phyloP scores from a whole-genome alignment of 1,140 invertebrate species.

The Phenacoccus solenopsis region DNA sequence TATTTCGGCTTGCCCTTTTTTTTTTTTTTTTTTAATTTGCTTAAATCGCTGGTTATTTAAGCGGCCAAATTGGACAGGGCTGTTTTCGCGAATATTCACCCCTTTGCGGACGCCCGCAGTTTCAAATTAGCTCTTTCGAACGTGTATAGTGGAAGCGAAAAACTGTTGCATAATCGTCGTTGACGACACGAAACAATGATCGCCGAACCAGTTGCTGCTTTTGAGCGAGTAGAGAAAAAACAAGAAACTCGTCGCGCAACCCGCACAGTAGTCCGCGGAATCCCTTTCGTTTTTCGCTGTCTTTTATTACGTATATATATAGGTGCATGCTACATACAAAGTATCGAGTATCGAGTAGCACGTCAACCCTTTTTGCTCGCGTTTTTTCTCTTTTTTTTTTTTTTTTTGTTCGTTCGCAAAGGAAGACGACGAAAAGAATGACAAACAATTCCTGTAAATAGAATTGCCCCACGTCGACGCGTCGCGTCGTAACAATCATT shows the following conservation, averaged over 20 bases:
- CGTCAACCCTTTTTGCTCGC: neutral
- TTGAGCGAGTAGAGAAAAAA: neutral
- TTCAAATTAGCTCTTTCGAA: neutral
- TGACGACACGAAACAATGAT: too few relatives aligned
- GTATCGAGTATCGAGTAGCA: neutral
- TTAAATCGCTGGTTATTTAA: too few relatives aligned
- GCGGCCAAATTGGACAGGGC: too few relatives aligned
- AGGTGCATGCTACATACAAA: too few relatives aligned
- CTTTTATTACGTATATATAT: too few relatives aligned
- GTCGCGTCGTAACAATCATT: neutral
- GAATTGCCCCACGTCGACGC: neutral
- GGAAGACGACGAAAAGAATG: too few relatives aligned
- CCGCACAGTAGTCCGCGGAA: neutral
- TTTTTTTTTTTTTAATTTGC: too few relatives aligned
- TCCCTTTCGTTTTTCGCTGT: neutral
- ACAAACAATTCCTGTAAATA: neutral
- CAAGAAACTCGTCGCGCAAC: too few relatives aligned
- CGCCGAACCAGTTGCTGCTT: too few relatives aligned
- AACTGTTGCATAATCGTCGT: neutral
- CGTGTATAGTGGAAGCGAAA: neutral
- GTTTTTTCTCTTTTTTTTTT: neutral
- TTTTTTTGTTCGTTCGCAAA: too few relatives aligned
- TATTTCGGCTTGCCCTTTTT: too few relatives aligned
- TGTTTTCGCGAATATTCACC: too few relatives aligned
- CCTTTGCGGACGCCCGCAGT: neutral